Base-by-base conservation (phyloP, 2,797 vertebrate species). In the Sebastes aleutianus region DNA sequence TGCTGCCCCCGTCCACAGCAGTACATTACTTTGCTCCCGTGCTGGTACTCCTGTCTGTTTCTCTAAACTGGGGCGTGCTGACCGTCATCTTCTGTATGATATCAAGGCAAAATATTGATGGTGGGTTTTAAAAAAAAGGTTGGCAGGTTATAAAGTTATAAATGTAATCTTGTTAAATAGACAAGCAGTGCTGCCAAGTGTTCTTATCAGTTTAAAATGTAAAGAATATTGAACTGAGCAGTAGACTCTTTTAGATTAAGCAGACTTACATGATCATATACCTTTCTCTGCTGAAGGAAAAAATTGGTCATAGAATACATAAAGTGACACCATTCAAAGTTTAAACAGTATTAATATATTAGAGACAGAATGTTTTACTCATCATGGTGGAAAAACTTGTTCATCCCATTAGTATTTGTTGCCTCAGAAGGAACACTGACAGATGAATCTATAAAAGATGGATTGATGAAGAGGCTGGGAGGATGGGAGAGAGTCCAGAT, bases 401-500 rank as follows among this genome's bases (percentile, higher is more conserved):
- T 50, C 53, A 43, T 14, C 50, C 20, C 58, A 47, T 66, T 16
- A 2, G 20, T 57, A 36, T 74, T 72, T 75, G 13, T 43, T 54
- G 22, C 88, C 81, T 79, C 85, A 83, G 86, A 90, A 86, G 79
- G 82, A 78, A 74, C 86, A 20, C 58, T 80, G 77, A 79, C 78
- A 70, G 73, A 76, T 61, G 73, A 65, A n/a, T 31, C 26, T 62
- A 56, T 58, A 57, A 70, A 65, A 70, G 70, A 79, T 24, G 29
- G 61, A 65, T 43, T 58, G 73, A 80, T 78, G 70, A 80, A 86
- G 78, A 31, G 54, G 20, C 50, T 22, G 36, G 34, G 58, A 72
- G 79, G 75, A 78, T 32, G 71, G 81, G 87, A 80, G 57, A 72
- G 77, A 50, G 74, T 75, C 65, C 83, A 85, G 50, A 67, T 43